Percentiles rank a stretch among this genome's conserved stretches.
phyloP scores from a whole-genome alignment of 2,797 vertebrate species.

The Linurgus olivaceus region DNA sequence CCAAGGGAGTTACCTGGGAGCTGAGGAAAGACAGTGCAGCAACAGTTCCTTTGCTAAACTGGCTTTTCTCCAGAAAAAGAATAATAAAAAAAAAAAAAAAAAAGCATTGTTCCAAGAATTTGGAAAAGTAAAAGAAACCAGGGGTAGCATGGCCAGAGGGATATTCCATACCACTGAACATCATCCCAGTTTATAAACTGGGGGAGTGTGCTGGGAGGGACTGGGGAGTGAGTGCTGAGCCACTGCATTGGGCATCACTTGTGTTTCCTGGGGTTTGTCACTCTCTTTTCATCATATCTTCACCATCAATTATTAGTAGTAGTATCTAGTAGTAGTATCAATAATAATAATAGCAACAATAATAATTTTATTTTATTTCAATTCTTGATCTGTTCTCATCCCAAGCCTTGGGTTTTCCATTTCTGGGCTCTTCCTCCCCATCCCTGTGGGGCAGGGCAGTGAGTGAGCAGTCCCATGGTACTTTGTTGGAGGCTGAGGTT shows the following conservation, averaged over 20 bases:
- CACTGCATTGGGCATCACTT: neutral
- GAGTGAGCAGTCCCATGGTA: neutral
- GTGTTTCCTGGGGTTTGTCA: neutral
- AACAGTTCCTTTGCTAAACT: neutral
- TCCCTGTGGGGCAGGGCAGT: neutral
- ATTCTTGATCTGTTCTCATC: neutral
- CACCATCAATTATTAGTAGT: accelerated
- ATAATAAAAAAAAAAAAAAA: neutral
- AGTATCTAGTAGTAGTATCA: too few species aligned
- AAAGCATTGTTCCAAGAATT: neutral
- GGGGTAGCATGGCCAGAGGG: neutral
- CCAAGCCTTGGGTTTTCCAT: neutral
- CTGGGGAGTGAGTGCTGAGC: neutral
- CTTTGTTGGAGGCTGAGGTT: neutral
- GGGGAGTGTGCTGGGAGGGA: neutral
- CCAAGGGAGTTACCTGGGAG: neutral
- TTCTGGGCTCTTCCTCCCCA: neutral
- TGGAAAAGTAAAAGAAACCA: neutral
- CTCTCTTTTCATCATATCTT: neutral
- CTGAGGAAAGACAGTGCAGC: neutral
- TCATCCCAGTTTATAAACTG: neutral
- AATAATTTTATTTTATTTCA: neutral
- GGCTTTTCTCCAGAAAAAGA: neutral
- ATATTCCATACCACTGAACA: accelerated
- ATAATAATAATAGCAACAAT: neutral